A percentile compares a stretch with the other conserved stretches of the same genome.
Evolutionary conservation across 2,797 vertebrate genomes (phyloP).

Genomic region (Macropodus opercularis): DNA sequence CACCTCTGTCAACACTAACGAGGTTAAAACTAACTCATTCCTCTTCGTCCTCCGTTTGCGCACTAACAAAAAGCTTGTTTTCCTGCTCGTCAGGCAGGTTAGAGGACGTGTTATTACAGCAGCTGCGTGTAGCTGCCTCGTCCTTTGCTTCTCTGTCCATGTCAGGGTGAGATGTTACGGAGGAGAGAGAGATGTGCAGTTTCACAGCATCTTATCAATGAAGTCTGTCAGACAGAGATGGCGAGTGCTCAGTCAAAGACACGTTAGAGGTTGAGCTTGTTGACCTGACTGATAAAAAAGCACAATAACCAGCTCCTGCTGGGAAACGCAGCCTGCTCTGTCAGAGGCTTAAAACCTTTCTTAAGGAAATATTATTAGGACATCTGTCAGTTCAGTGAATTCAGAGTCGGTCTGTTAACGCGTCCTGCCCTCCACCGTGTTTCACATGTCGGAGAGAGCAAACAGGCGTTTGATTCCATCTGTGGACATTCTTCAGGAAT

Average conservation of each 20-base stretch:
- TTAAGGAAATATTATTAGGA: too few species aligned
- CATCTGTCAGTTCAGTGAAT: too few species aligned
- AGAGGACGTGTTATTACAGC: constrained; percentile 17
- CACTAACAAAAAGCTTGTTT: constrained; percentile 41
- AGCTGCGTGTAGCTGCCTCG: constrained; percentile 36
- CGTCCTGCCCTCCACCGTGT: background rate
- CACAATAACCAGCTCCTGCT: constrained; percentile 7
- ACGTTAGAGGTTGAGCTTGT: constrained; percentile 4
- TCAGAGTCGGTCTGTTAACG: too few species aligned
- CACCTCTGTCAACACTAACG: constrained; percentile 57
- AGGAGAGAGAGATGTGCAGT: too few species aligned
- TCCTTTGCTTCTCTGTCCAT: background rate
- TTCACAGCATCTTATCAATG: too few species aligned
- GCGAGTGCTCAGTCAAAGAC: background rate
- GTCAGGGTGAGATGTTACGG: too few species aligned
- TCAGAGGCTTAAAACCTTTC: too few species aligned
- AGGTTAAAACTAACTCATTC: constrained; percentile 56
- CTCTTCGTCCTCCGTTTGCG: constrained; percentile 52
- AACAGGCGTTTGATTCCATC: constrained; percentile 33
- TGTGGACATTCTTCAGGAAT: constrained; percentile 15
- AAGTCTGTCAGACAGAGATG: constrained; percentile 6
- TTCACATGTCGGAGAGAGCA: constrained; percentile 8
- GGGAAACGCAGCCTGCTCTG: background rate
- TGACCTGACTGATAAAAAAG: constrained; percentile 11
- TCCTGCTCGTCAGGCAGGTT: constrained; percentile 14